phyloP scores from a whole-genome alignment of 2,797 vertebrate genomes.

The Geotrypetes seraphini region DNA sequence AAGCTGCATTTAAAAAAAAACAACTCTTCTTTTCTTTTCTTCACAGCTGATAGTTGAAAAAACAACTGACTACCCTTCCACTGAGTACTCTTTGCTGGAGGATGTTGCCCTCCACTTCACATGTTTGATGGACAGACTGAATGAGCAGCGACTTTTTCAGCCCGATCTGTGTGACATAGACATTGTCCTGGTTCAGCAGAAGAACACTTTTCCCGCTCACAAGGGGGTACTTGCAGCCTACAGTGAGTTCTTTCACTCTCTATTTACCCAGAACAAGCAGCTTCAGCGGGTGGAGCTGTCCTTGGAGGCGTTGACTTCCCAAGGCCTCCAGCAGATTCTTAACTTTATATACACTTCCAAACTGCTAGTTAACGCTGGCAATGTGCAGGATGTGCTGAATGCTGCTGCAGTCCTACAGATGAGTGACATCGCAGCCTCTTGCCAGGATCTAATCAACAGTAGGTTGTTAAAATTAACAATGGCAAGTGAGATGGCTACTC shows the following conservation, averaged over 20 bases:
- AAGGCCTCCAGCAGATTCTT: conserved; percentile 93
- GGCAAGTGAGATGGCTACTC: conserved; percentile 59
- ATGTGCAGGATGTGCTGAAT: conserved; percentile 84
- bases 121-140: conserved; percentile 95
- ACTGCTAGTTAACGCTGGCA: conserved; percentile 83
- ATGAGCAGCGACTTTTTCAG: conserved; percentile 90
- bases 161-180: conserved; percentile 90
- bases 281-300: conserved; percentile 88
- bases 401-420: conserved; percentile 89
- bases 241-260: conserved; percentile 96
- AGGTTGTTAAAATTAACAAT: conserved; percentile 65
- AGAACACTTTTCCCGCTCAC: conserved; percentile 88
- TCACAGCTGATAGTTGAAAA: conserved; percentile 91
- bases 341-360: conserved; percentile 98
- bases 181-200: conserved; percentile 87
- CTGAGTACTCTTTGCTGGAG: conserved; percentile 90
- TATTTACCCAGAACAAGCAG: conserved; percentile 93
- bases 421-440: conserved; percentile 85
- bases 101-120: conserved; percentile 90
- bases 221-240: conserved; percentile 93
- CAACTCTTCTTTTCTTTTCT: background rate
- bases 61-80: conserved; percentile 83
- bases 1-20: background rate
- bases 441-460: conserved; percentile 82
- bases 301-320: conserved; percentile 79